phyloP scores from a whole-genome alignment of 2,113 vertebrate species.

The Glaucomys volans region DNA sequence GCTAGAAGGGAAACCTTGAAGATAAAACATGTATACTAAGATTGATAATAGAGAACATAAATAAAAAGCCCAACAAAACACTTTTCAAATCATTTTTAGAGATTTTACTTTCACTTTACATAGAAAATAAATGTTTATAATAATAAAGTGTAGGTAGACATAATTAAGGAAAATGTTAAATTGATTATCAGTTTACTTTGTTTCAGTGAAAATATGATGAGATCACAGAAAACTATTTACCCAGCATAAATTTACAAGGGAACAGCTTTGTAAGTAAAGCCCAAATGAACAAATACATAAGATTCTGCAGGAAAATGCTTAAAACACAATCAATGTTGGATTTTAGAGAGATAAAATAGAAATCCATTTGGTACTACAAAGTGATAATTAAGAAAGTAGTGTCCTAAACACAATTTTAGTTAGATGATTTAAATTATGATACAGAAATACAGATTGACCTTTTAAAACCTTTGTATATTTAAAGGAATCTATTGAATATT shows the following conservation, averaged over 20 bases:
- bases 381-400: not conserved
- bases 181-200: conserved; percentile 1
- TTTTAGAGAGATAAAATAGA: not conserved
- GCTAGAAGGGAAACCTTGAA: not conserved
- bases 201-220: conserved; percentile 45
- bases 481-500: not conserved
- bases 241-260: not conserved
- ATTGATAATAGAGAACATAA: not conserved
- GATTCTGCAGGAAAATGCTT: not conserved
- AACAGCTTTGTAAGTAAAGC: not conserved
- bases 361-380: not conserved
- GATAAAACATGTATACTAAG: not conserved
- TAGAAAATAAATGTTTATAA: not conserved
- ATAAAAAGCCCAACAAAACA: not conserved
- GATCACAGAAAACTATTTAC: not conserved
- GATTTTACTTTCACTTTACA: not conserved
- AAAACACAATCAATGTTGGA: not conserved
- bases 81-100: not conserved
- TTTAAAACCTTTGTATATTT: not conserved
- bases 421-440: not conserved
- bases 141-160: not conserved
- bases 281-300: not conserved
- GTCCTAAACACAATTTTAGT: not conserved
- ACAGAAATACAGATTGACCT: not conserved
- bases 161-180: conserved; percentile 50